A percentile compares a stretch with the other conserved stretches of the same genome.
Conservation (phyloP, 2,113 vertebrate genomes). For the Bolborhynchus lineola region DNA sequence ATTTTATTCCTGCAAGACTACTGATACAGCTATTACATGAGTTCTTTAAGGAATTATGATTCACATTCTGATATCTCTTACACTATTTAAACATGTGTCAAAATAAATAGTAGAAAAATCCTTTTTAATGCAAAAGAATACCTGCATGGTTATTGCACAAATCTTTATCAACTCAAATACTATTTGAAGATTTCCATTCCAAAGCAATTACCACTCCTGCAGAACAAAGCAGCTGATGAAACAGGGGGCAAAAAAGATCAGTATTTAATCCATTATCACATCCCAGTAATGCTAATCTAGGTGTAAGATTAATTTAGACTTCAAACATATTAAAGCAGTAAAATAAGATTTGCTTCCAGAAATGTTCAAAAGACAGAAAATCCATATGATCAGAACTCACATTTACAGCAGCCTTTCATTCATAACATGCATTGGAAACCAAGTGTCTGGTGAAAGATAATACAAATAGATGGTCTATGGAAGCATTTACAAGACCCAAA, state of each 20-base stretch:
- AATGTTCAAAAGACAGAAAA: conserved; percentile 36
- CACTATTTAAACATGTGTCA: conserved; percentile 41
- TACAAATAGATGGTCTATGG: background rate
- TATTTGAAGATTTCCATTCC: conserved; percentile 59
- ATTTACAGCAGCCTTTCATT: background rate
- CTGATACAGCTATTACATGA: background rate
- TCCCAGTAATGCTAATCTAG: conserved; percentile 63
- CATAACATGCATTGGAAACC: background rate
- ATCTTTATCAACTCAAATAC: conserved; percentile 42
- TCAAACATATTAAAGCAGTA: conserved; percentile 61
- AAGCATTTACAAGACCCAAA: background rate
- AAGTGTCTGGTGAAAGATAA: background rate
- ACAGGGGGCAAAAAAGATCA: conserved; percentile 53
- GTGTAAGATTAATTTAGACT: conserved; percentile 66
- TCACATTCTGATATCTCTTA: conserved; percentile 11
- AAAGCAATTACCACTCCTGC: conserved; percentile 66
- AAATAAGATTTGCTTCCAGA: conserved; percentile 51
- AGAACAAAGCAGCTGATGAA: conserved; percentile 58
- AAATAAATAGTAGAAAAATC: conserved; percentile 46
- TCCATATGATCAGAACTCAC: background rate
- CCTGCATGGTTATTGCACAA: conserved; percentile 49
- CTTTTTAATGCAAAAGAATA: conserved; percentile 48
- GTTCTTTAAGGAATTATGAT: conserved; percentile 43
- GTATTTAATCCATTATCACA: conserved; percentile 68
- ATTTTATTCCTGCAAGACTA: conserved; percentile 7